phyloP scores from a whole-genome alignment of 1,140 invertebrate species.

The Drosophila sproati region DNA sequence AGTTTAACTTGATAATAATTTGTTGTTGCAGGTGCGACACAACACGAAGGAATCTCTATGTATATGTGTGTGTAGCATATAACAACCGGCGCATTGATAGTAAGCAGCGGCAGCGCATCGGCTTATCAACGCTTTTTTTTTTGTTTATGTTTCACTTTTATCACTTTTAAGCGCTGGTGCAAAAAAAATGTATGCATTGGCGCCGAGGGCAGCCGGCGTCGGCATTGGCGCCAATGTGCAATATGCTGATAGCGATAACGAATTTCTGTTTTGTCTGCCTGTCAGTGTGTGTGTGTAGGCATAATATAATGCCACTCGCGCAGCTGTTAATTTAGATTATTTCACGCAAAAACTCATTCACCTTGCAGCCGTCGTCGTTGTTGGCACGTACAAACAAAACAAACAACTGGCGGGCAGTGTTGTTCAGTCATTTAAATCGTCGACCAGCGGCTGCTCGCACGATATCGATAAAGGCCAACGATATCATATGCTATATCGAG shows the following conservation, averaged over 20 bases:
- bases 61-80: slow-evolving; percentile 41
- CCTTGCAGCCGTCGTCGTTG: slow-evolving; percentile 68
- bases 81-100: slow-evolving; percentile 72
- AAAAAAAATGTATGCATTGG: slow-evolving; percentile 53
- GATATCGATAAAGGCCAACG: slow-evolving; percentile 6
- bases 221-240: slow-evolving; percentile 56
- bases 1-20: slow-evolving; percentile 72
- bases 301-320: slow-evolving; percentile 51
- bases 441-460: slow-evolving; percentile 7
- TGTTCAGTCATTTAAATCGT: slow-evolving; percentile 21
- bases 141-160: slow-evolving; percentile 78
- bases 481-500: no score
- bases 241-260: slow-evolving; percentile 60
- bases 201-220: slow-evolving; percentile 34
- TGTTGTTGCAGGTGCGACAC: slow-evolving; percentile 36
- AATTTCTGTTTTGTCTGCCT: slow-evolving; percentile 41
- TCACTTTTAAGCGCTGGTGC: slow-evolving; percentile 60
- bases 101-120: slow-evolving; percentile 13
- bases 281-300: slow-evolving; percentile 1
- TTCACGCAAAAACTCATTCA: slow-evolving; percentile 52
- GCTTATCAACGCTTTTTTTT: slow-evolving; percentile 71
- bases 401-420: slow-evolving; percentile 59
- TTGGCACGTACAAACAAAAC: slow-evolving; percentile 66
- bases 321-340: slow-evolving; percentile 47
- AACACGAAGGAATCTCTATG: slow-evolving; percentile 36